Base-by-base conservation (phyloP, 1,140 invertebrate species). In the Cydia amplana region DNA sequence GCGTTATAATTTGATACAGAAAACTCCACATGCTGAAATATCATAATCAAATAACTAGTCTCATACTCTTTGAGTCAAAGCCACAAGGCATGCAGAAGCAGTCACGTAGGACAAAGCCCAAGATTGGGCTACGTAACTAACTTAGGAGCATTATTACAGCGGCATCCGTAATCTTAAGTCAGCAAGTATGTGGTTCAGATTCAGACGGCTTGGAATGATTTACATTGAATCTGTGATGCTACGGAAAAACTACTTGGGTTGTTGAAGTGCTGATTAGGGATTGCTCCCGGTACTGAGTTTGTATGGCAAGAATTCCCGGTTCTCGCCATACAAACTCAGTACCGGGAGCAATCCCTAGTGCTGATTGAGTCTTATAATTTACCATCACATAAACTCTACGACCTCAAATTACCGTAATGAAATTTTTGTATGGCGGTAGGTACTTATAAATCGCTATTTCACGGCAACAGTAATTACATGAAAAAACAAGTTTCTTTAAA, bases 161-260 rank as follows among this genome's bases (percentile, higher is more conserved):
- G 28, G 65, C 16, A 40, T n/a, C 16, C 65, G 65, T 70, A 70
- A 70, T n/a, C 65, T 36, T 70, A 40, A 43, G 65, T 70, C 65
- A 43, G 32, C 65, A 70, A 40, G 32, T 43, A 70, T 70, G 65
- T 18, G 65, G 65, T 70, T 40, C 16, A 40, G 18, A 70, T 70
- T 40, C 16, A 40, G 18, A 70, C n/a, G 65, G 28, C 65, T 36
- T 40, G 16, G 9, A 20, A 18, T 32, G 28, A 14, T 32, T 25
- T 36, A 10, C 65, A 18, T 36, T 32, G 36, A 70, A 4, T 32
- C 28, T 32, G 64, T 16, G 23, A 64, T 12, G 63, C 23, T 3
- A 20, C 14, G 51, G 51, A n/a, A 55, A 51, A 18, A 7, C n/a
- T 18, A 20, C 0, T 55, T 55, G n/a, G 51, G 4, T 16, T 16